Evolutionary conservation across 35 echinoderm and acorn worm genomes (phyloP).

Genomic region (Heliocidaris erythrogramma): DNA sequence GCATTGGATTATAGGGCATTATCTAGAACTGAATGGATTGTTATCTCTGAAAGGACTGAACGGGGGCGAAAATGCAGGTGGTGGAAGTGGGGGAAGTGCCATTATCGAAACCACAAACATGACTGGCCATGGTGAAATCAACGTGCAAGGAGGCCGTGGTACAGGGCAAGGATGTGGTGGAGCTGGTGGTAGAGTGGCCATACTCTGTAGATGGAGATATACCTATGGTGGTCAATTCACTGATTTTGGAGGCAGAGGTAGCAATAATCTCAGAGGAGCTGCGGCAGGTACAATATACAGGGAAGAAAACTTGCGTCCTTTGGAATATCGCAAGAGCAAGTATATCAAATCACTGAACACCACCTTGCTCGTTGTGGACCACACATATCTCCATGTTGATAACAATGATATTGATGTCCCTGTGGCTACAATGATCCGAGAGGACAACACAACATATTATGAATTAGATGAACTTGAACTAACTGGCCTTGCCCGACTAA

Average conservation of each 20-base stretch:
- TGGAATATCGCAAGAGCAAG: slow-evolving; percentile 79
- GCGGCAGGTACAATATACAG: slow-evolving; percentile 85
- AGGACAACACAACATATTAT: slow-evolving; percentile 67
- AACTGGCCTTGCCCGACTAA: slow-evolving; percentile 71
- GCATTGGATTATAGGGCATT: slow-evolving; percentile 79
- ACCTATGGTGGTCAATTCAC: slow-evolving; percentile 81
- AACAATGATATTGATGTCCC: slow-evolving; percentile 77
- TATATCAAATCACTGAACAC: slow-evolving; percentile 78
- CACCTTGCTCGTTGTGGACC: slow-evolving; percentile 79
- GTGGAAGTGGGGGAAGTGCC: slow-evolving; percentile 84
- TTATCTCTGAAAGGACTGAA: slow-evolving; percentile 62
- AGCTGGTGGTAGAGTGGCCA: slow-evolving; percentile 77
- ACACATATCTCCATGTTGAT: slow-evolving; percentile 88
- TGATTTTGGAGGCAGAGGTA: slow-evolving; percentile 76
- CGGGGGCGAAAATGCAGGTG: slow-evolving; percentile 63
- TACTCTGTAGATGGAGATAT: slow-evolving; percentile 89
- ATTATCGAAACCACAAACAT: slow-evolving; percentile 88
- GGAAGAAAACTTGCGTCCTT: slow-evolving; percentile 86
- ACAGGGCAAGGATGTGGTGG: slow-evolving; percentile 66
- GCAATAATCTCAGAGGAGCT: slow-evolving; percentile 52
- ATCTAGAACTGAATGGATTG: slow-evolving; percentile 82
- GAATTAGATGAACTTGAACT: slow-evolving; percentile 91
- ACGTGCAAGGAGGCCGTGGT: slow-evolving; percentile 67
- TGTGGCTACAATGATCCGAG: slow-evolving; percentile 75
- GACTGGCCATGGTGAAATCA: slow-evolving; percentile 89